Evolutionary conservation across 2,113 vertebrate genomes (phyloP).

Genomic region (Boleophthalmus pectinirostris): DNA sequence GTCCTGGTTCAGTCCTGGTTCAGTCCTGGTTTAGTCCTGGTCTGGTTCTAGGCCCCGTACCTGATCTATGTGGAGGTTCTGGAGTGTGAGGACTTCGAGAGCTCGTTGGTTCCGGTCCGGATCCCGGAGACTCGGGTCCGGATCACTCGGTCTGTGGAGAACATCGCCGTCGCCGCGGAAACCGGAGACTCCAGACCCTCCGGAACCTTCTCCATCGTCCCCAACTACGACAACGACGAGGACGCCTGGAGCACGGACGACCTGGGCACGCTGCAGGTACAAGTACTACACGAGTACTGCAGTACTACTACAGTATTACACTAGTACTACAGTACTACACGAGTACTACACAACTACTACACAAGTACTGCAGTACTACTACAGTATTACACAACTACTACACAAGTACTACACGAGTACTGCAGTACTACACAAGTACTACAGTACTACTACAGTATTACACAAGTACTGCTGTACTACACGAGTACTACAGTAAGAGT

Average conservation of each 20-base stretch:
- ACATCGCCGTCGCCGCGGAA: conserved; percentile 78
- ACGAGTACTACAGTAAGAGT: no score
- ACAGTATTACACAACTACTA: no score
- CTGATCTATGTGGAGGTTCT: conserved; percentile 94
- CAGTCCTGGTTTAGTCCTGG: not conserved
- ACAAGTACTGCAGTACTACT: no score
- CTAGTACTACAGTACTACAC: no score
- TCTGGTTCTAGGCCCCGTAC: conserved; percentile 84
- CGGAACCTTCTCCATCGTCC: conserved; percentile 88
- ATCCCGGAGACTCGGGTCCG: conserved; percentile 94
- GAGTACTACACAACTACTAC: no score
- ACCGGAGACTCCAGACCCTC: conserved; percentile 55
- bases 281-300: no score
- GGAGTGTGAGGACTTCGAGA: conserved; percentile 93
- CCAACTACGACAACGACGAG: conserved; percentile 94
- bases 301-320: no score
- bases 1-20: no score
- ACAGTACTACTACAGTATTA: no score
- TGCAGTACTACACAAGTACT: no score
- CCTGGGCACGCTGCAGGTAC: conserved; percentile 91
- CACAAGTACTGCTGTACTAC: no score
- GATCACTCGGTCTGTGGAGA: conserved; percentile 89
- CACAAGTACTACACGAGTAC: no score
- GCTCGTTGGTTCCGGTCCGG: conserved; percentile 82
- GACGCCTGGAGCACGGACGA: conserved; percentile 96